These are phyloP conservation scores for Sus cebifrons DNA, from an alignment of 2,797 vertebrate genomes.

Conservation along the genomic window DNA sequence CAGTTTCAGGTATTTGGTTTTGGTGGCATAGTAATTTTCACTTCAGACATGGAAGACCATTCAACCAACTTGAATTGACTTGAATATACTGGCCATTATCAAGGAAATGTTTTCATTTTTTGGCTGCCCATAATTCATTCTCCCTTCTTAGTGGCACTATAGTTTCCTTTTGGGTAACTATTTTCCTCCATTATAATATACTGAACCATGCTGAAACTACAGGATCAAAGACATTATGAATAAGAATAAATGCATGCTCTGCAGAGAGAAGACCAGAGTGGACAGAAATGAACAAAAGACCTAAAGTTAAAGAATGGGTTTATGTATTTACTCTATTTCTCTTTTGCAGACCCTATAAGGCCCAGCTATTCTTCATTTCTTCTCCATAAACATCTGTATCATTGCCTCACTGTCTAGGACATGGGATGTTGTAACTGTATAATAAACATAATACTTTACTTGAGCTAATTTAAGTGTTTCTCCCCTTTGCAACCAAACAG, in stretches of 20 bases:
- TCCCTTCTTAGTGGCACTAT: not conserved
- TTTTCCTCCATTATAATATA: not conserved
- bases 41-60: conserved; percentile 14
- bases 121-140: not conserved
- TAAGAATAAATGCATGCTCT: not conserved
- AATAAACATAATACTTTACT: conserved; percentile 27
- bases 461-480: conserved; percentile 27
- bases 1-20: not conserved
- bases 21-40: not conserved
- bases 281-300: not conserved
- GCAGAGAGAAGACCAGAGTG: not conserved
- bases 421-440: not conserved
- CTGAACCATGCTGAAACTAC: not conserved
- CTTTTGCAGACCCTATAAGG: not conserved
- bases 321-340: conserved; percentile 20
- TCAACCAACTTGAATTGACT: conserved; percentile 37
- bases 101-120: not conserved
- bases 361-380: not conserved
- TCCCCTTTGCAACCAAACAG: conserved; percentile 16
- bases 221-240: not conserved
- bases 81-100: not conserved
- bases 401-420: not conserved
- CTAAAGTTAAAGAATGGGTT: not conserved
- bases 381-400: not conserved
- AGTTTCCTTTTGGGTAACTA: conserved; percentile 38